Conservation (phyloP, 1,140 invertebrate species). For the Stegodyphus mimosarum region DNA sequence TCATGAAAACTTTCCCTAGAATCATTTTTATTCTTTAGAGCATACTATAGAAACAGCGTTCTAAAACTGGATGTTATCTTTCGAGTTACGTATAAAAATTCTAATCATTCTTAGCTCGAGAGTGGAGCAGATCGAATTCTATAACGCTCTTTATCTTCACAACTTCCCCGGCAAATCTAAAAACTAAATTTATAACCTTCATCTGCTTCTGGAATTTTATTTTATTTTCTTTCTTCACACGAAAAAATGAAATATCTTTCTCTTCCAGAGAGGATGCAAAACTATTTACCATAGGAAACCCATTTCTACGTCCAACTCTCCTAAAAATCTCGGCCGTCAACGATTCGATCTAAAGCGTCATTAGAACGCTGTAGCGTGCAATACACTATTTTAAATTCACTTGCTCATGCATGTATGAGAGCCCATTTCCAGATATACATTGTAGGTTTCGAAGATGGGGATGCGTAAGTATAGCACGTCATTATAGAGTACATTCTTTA, state of each 20-base stretch:
- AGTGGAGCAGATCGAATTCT: too few species aligned
- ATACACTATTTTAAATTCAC: constrained; percentile 4
- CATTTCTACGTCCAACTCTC: constrained; percentile 20
- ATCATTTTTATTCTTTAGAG: too few species aligned
- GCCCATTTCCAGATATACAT: background rate
- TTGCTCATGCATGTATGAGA: background rate
- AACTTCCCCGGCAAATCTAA: too few species aligned
- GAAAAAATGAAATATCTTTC: background rate
- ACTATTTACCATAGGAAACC: constrained; percentile 44
- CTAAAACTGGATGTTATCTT: too few species aligned
- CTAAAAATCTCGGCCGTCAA: constrained; percentile 16
- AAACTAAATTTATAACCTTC: too few species aligned
- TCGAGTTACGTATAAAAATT: too few species aligned
- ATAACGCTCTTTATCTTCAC: too few species aligned
- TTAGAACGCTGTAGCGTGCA: constrained; percentile 16
- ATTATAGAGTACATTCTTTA: background rate
- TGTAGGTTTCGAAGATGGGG: background rate
- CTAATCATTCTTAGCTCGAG: too few species aligned
- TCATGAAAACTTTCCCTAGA: too few species aligned
- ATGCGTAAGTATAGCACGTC: background rate
- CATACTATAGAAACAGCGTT: too few species aligned
- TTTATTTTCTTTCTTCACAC: background rate
- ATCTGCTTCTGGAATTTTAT: background rate
- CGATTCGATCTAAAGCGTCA: constrained; percentile 39
- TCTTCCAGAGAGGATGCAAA: background rate